Evolutionary conservation across 2,797 vertebrate species (phyloP).

Genomic region (Potorous gilbertii): DNA sequence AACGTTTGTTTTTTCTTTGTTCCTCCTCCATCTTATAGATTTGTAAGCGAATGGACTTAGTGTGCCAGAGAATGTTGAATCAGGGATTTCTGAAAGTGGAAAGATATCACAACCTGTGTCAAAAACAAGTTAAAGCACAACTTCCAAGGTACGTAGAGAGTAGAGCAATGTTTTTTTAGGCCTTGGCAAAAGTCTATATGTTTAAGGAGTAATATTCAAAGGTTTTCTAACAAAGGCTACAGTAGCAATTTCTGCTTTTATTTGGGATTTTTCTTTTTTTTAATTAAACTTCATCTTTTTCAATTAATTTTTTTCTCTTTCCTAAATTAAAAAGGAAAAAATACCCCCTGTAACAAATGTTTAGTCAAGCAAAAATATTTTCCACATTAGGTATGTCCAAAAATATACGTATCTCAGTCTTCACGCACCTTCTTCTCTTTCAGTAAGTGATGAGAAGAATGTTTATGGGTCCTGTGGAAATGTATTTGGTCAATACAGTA

Average conservation of each 20-base stretch:
- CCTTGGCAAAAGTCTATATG: slow-evolving; percentile 1
- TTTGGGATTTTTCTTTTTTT: slow-evolving; percentile 8
- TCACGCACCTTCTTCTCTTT: not conserved
- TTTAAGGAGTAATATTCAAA: slow-evolving; percentile 3
- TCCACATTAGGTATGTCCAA: not conserved
- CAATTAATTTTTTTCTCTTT: not conserved
- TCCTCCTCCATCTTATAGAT: slow-evolving; percentile 86
- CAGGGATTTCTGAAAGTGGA: slow-evolving; percentile 99
- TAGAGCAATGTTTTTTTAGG: slow-evolving; percentile 10
- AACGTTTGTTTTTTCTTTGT: slow-evolving; percentile 66
- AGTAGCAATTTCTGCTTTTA: not conserved
- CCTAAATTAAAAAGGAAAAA: slow-evolving; percentile 1
- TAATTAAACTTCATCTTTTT: slow-evolving; percentile 30
- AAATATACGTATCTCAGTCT: not conserved
- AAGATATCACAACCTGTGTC: slow-evolving; percentile 97
- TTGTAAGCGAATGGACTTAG: slow-evolving; percentile 98
- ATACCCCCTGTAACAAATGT: not conserved
- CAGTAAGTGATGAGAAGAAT: not conserved
- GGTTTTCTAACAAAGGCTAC: slow-evolving; percentile 39
- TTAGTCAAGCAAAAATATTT: not conserved
- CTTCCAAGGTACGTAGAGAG: slow-evolving; percentile 91
- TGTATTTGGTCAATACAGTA: not conserved
- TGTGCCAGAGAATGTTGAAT: slow-evolving; percentile 97
- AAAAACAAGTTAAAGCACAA: slow-evolving; percentile 99
- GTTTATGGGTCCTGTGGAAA: not conserved